Percentiles rank a stretch among this genome's conserved stretches.
Conservation (phyloP, 2,797 vertebrate species). For the Rhinoraja longicauda region DNA sequence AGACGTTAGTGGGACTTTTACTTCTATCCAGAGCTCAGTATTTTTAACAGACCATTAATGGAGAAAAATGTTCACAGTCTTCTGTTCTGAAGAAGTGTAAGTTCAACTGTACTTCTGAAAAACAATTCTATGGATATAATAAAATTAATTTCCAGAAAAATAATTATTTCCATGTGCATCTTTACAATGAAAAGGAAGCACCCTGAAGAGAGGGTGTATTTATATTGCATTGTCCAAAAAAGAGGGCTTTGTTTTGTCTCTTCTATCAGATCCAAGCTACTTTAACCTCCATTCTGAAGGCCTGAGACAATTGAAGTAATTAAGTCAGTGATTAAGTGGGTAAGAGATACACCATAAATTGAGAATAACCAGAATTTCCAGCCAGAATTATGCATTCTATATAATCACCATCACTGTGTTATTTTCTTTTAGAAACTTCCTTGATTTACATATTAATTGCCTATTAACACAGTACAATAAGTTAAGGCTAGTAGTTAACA, state of each 20-base stretch:
- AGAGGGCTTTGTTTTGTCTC: not conserved
- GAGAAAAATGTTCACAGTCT: no score
- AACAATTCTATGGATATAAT: no score
- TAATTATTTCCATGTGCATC: no score
- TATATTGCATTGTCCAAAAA: not conserved
- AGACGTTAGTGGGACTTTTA: not conserved
- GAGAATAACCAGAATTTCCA: not conserved
- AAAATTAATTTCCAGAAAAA: no score
- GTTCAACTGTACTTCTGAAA: no score
- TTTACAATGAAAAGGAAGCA: no score
- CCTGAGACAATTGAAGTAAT: not conserved
- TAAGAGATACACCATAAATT: not conserved
- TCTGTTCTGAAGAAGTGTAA: no score
- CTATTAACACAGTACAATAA: not conserved
- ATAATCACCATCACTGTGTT: not conserved
- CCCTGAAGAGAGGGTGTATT: no score
- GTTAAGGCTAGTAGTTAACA: not conserved
- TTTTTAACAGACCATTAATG: not conserved
- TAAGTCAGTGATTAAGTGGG: not conserved
- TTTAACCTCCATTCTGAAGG: not conserved
- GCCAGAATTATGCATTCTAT: not conserved
- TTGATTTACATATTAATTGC: not conserved
- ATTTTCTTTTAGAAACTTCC: not conserved
- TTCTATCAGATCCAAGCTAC: not conserved
- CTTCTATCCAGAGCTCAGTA: not conserved